These are phyloP conservation scores for Falco concolor DNA, from an alignment of 2,797 vertebrate species.

Conservation along the genomic window DNA sequence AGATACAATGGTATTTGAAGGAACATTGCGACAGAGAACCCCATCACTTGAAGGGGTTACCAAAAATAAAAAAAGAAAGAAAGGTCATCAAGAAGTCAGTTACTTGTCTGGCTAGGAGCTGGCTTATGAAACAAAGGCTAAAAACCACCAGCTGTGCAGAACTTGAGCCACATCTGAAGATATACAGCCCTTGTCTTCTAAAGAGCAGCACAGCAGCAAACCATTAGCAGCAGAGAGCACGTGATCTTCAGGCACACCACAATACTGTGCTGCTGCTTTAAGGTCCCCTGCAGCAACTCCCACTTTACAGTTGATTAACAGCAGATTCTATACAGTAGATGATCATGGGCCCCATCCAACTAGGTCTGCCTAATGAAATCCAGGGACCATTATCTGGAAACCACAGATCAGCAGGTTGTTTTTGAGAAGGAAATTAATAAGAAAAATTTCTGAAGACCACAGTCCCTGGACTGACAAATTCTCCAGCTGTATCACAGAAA, in stretches of 20 bases:
- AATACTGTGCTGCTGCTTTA: neutral
- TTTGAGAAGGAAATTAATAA: neutral
- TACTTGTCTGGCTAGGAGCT: neutral
- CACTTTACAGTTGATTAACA: neutral
- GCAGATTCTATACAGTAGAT: neutral
- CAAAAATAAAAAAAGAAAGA: neutral
- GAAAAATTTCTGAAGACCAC: neutral
- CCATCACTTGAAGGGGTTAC: neutral
- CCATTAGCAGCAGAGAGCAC: neutral
- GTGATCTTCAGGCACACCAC: rapidly evolving
- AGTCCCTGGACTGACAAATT: neutral
- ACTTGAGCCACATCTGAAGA: neutral
- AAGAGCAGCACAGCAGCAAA: neutral
- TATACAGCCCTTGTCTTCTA: neutral
- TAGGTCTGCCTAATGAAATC: neutral
- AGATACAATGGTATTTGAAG: neutral
- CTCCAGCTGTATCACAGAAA: neutral
- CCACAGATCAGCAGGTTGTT: neutral
- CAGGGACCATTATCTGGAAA: neutral
- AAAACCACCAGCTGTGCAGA: neutral
- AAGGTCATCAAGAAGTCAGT: neutral
- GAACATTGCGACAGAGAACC: neutral
- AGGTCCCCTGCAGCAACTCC: neutral
- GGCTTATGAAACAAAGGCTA: neutral
- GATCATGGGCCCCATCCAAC: neutral